A percentile compares a stretch with the other conserved stretches of the same genome.
Evolutionary conservation across 1,140 invertebrate genomes (phyloP).

Genomic region (Frieseomelitta varia): DNA sequence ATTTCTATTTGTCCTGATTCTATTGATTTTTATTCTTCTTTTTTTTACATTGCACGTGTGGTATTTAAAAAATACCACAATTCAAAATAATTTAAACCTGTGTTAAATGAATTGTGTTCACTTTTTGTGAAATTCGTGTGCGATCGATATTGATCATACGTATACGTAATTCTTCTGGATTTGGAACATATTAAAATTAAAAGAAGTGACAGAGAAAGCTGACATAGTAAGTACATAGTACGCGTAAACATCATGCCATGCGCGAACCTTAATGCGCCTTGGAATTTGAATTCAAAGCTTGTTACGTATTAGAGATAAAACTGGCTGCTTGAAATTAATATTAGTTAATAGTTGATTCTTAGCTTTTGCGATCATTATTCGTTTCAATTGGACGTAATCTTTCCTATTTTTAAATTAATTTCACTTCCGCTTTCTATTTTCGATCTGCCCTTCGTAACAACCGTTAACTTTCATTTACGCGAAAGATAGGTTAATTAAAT

Average conservation of each 20-base stretch:
- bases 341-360: neutral
- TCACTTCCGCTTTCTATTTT: neutral
- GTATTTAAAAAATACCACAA: neutral
- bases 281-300: slow-evolving; percentile 4
- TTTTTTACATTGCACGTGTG: neutral
- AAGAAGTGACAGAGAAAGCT: slow-evolving; percentile 14
- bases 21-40: neutral
- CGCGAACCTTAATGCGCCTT: neutral
- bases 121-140: no score
- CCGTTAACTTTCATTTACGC: neutral
- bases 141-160: no score
- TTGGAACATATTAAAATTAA: neutral
- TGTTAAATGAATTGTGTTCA: neutral
- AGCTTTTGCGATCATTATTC: neutral
- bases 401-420: neutral
- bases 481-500: neutral
- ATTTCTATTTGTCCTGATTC: neutral
- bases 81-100: neutral
- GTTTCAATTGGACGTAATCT: neutral
- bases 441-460: neutral
- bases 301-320: neutral
- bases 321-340: neutral
- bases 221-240: neutral
- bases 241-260: slow-evolving; percentile 18
- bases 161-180: no score